Evolutionary conservation across 2,113 vertebrate species (phyloP), one percentile per base, ranked within the genome.

Genomic region (Lanius ludovicianus): DNA sequence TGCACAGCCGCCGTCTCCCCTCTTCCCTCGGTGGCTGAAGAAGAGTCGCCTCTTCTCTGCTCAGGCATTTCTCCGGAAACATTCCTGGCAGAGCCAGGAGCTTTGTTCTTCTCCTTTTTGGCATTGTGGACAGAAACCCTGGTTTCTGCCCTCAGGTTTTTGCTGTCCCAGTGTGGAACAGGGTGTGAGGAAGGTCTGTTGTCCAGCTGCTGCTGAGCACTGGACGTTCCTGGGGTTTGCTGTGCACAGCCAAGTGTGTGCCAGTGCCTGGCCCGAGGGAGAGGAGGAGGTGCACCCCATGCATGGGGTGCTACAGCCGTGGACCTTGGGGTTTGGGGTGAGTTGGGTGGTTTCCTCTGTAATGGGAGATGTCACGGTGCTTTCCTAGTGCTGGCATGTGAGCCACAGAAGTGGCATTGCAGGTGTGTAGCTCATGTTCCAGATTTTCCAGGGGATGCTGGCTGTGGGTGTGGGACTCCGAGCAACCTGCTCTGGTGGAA

Each of bases 221-320:
- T 2, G 33, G 3, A 0, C 0, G 1, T 62, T 39, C 46, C n/a
- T 27, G 52, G 63, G 53, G 16, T 41, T 82, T 24, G 47, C 42
- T 60, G 56, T 28, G 67, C 30, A 30, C 18, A 18, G 62, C 41
- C 0, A 3, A n/a, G 30, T 0, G 1, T 21, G 46, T 2, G 10
- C 63, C 46, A 7, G 2, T 62, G 50, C 42, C 3, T 10, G 13
- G 31, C 11, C 7, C 0, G 1, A 53, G 60, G 67, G 42, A 53
- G 24, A 11, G 2, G 16, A 63, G 74, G 49, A 64, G 70, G 1
- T 30, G 47, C 25, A 12, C 19, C 11, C 15, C 37, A 37, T 37
- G 37, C 0, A 0, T 10, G 24, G 49, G 10, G 25, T 64, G n/a
- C 60, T 79, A 0, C 3, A 0, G 37, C n/a, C 23, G 28, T 37